Evolutionary conservation across 2,888 invertebrate genomes (phyloP).

Genomic region (Galerucella pusilla): DNA sequence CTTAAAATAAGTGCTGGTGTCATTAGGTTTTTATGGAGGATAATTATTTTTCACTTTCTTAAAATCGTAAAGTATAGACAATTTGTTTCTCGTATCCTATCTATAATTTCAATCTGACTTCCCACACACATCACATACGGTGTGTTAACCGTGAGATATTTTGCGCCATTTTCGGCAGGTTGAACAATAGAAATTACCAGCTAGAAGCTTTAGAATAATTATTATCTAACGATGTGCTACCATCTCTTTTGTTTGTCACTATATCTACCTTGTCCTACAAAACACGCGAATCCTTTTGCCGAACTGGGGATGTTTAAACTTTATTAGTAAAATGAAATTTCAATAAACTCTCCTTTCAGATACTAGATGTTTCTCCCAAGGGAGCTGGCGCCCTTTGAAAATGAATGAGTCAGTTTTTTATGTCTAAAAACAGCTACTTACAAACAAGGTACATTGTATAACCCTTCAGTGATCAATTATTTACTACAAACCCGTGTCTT

Average conservation of each 20-base stretch:
- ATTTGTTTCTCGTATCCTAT: slow-evolving; percentile 30
- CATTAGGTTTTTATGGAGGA: neutral
- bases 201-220: slow-evolving; percentile 33
- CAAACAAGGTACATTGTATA: too few relatives aligned
- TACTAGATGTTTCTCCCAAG: too few relatives aligned
- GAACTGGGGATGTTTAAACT: neutral
- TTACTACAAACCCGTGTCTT: too few relatives aligned
- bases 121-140: slow-evolving; percentile 51
- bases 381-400: too few relatives aligned
- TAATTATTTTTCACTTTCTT: slow-evolving; percentile 24
- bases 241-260: slow-evolving; percentile 40
- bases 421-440: too few relatives aligned
- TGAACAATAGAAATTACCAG: slow-evolving; percentile 41
- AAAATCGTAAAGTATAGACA: slow-evolving; percentile 28
- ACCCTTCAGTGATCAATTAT: too few relatives aligned
- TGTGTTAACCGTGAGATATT: slow-evolving; percentile 46
- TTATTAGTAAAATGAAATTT: neutral
- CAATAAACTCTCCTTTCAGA: too few relatives aligned
- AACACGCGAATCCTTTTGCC: slow-evolving; percentile 12
- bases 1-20: neutral
- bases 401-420: too few relatives aligned
- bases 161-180: slow-evolving; percentile 50
- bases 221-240: slow-evolving; percentile 40
- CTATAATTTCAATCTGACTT: slow-evolving; percentile 44
- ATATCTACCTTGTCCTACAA: slow-evolving; percentile 35